These are phyloP conservation scores for Tillus elongatus DNA, from an alignment of 2,888 invertebrate genomes.

Conservation along the genomic window DNA sequence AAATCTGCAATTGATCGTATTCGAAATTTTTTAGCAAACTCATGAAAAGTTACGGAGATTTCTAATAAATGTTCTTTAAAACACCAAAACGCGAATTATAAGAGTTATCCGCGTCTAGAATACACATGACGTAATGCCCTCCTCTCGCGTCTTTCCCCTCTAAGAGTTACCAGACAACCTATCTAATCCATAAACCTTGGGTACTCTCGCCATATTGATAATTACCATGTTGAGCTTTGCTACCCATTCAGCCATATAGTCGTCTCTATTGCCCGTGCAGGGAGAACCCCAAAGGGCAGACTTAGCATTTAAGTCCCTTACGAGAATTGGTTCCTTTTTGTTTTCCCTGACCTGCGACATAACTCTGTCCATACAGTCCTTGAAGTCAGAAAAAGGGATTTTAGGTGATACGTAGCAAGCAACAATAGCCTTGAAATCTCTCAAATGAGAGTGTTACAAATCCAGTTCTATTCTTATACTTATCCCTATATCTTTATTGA, in stretches of 20 bases:
- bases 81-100: no score
- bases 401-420: background rate
- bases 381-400: background rate
- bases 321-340: background rate
- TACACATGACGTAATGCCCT: no score
- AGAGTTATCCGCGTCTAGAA: no score
- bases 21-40: no score
- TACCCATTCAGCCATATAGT: background rate
- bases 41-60: no score
- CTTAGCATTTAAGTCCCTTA: background rate
- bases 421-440: background rate
- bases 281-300: background rate
- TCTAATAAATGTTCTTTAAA: no score
- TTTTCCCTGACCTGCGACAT: background rate
- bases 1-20: no score
- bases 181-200: no score
- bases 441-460: background rate
- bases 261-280: background rate
- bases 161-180: no score
- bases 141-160: no score
- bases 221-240: background rate
- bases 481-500: conserved; percentile 1
- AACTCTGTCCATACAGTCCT: background rate
- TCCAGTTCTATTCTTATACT: background rate
- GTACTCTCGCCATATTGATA: no score